Conservation (phyloP, 2,888 invertebrate genomes). For the Xestia rhomboidea region DNA sequence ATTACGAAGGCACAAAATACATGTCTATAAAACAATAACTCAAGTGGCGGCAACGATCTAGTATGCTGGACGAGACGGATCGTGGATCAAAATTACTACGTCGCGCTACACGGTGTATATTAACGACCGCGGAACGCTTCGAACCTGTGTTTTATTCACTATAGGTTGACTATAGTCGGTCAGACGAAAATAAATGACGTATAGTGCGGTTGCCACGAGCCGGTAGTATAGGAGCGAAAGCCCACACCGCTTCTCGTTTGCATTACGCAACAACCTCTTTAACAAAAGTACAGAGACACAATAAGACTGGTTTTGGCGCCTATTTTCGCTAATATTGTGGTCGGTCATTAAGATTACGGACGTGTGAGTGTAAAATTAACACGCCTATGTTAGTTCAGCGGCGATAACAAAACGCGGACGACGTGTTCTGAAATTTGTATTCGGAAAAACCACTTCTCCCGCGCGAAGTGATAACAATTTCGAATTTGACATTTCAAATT, state of each 20-base stretch:
- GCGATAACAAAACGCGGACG: constrained; percentile 83
- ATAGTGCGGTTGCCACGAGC: constrained; percentile 74
- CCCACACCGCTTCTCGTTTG: constrained; percentile 71
- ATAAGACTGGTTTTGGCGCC: constrained; percentile 81
- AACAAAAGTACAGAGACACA: constrained; percentile 73
- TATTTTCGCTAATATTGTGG: constrained; percentile 83
- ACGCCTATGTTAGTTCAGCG: constrained; percentile 80
- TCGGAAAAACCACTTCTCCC: constrained; percentile 54
- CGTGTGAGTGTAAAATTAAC: constrained; percentile 77
- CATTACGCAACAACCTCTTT: constrained; percentile 76
- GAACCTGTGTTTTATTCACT: constrained; percentile 72
- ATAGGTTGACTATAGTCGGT: constrained; percentile 66
- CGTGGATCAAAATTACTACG: constrained; percentile 69
- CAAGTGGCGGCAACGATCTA: not conserved
- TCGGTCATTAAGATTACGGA: constrained; percentile 77
- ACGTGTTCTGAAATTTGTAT: constrained; percentile 75
- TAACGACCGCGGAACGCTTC: constrained; percentile 71
- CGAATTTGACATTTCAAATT: constrained; percentile 52
- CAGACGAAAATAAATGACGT: constrained; percentile 83
- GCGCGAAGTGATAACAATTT: constrained; percentile 41
- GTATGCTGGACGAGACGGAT: not conserved
- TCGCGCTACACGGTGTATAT: constrained; percentile 68
- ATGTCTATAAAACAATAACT: not conserved
- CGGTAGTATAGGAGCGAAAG: constrained; percentile 81
- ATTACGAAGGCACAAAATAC: not conserved